Evolutionary conservation across 2,888 invertebrate genomes (phyloP), one percentile per base, ranked within the genome.

Genomic region (Chorisops tibialis): DNA sequence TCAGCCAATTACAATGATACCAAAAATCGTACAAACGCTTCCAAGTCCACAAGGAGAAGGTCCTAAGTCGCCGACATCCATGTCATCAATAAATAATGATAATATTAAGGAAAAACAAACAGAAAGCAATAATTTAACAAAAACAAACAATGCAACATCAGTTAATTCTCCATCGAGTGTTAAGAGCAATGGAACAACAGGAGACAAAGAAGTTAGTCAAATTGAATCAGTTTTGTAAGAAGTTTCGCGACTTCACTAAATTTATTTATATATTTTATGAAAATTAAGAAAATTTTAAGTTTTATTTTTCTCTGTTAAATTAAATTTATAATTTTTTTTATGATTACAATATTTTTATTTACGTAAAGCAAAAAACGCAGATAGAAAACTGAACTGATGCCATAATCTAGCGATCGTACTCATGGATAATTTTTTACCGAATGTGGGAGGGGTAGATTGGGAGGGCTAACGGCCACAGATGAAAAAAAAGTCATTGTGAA

Each of bases 21-120:
- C 91, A 54, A 86, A 87, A 74, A 91, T 91, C 69, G 82, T 87
- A 4, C 87, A 88, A 79, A 91, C 91, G 1, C 86, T 89, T 48
- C 86, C 91, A 49, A 86, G 86, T 61, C 87, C 87, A 51, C 73
- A 73, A 43, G 63, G 56, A 48, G 62, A 58, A 21, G 58, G 39
- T 39, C 51, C 58, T 12, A 14, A 16, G 41, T 49, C 59, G 5
- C 51, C 59, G 16, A 45, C 62, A 51, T 59, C 58, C 38, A n/a
- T 56, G 50, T 58, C 58, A 38, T 49, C 62, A 18, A 14, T 35
- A 12, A 38, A 39, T 19, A 50, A 50, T 16, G n/a, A 19, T 5
- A 52, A 58, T 47, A 38, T 41, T 19, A 7, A 24, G 22, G 41
- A 43, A 22, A 41, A 49, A 37, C 21, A 19, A 39, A 19, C 24